These are phyloP conservation scores for Onychostoma macrolepis DNA, from an alignment of 2,113 vertebrate genomes.

Conservation along the genomic window DNA sequence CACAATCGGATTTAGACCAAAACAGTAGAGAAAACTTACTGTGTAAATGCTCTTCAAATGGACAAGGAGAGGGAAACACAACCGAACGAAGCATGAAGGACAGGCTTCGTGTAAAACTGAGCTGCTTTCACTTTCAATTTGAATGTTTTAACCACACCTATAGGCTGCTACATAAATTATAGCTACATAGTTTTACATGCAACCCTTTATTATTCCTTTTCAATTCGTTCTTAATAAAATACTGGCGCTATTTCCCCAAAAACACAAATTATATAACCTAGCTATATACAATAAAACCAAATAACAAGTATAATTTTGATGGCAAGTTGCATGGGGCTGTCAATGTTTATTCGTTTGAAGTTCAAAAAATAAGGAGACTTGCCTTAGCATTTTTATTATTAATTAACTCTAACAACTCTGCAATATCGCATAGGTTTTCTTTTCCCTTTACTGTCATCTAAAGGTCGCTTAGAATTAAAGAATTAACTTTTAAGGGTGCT, in stretches of 20 bases:
- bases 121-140: slow-evolving; percentile 27
- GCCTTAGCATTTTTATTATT: not conserved
- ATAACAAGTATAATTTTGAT: too few species aligned
- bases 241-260: not conserved
- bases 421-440: not conserved
- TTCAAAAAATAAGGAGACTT: not conserved
- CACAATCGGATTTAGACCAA: not conserved
- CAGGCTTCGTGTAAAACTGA: not conserved
- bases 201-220: not conserved
- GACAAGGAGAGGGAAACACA: not conserved
- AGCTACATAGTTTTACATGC: not conserved
- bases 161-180: too few species aligned
- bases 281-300: too few species aligned
- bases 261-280: too few species aligned
- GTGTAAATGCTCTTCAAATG: not conserved
- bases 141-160: fast-evolving
- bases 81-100: not conserved
- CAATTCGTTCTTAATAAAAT: not conserved
- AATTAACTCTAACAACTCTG: too few species aligned
- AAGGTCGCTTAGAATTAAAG: too few species aligned
- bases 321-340: too few species aligned
- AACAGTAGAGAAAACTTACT: not conserved
- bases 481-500: too few species aligned
- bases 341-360: not conserved
- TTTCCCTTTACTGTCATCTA: not conserved